Evolutionary conservation across 2,797 vertebrate genomes (phyloP).

Genomic region (Mycteria americana): DNA sequence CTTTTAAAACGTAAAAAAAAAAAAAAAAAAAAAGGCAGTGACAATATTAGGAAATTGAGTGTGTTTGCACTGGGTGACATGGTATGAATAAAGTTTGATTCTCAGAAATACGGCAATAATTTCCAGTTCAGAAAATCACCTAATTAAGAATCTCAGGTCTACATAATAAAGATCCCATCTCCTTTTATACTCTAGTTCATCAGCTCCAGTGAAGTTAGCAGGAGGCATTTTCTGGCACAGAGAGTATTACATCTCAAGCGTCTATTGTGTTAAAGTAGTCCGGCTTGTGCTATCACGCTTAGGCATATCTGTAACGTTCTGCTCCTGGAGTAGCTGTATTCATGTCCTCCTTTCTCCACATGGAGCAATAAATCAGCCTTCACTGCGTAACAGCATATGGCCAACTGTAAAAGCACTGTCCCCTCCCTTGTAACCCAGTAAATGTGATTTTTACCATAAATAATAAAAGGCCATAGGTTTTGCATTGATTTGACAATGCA

Average conservation of each 20-base stretch:
- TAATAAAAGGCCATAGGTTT: background rate
- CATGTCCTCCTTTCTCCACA: background rate
- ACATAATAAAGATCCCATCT: background rate
- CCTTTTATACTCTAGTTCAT: background rate
- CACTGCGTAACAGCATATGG: background rate
- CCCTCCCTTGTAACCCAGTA: background rate
- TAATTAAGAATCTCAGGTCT: background rate
- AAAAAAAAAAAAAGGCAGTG: background rate
- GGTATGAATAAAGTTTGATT: background rate
- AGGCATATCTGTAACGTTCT: background rate
- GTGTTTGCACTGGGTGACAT: background rate
- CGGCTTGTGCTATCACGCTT: background rate
- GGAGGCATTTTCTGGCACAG: background rate
- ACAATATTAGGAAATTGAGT: background rate
- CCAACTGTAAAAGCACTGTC: background rate
- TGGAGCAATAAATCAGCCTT: background rate
- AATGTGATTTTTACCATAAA: background rate
- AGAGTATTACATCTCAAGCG: background rate
- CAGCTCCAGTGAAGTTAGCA: background rate
- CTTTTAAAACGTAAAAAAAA: background rate
- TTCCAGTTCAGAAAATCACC: background rate
- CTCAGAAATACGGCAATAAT: background rate
- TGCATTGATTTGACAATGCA: background rate
- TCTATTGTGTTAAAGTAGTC: background rate
- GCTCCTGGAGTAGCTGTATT: background rate